phyloP scores from a whole-genome alignment of 1,140 invertebrate genomes.

The Meloidogyne hapla region DNA sequence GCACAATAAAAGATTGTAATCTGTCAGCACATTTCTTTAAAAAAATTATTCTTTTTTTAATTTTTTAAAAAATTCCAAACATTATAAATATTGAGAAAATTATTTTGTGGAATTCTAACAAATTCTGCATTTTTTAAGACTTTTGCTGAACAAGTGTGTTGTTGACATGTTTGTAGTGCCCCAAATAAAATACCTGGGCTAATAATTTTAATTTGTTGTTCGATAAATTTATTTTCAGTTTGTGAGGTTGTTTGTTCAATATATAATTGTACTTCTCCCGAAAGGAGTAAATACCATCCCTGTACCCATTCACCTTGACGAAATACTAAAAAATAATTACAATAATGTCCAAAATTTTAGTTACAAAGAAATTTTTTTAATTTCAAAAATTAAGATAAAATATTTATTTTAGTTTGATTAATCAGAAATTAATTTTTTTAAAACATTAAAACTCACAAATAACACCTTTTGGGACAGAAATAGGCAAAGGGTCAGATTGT shows the following conservation, averaged over 20 bases:
- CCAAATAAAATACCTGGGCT: constrained; percentile 52
- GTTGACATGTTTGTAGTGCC: constrained; percentile 39
- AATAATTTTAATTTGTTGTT: constrained; percentile 32
- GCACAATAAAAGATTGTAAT: constrained; percentile 55
- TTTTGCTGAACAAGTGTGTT: constrained; percentile 57
- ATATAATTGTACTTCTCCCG: constrained; percentile 60
- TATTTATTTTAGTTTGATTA: neutral
- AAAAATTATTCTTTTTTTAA: constrained; percentile 6
- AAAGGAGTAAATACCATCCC: constrained; percentile 57
- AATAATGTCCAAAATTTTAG: too few relatives aligned
- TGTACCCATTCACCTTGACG: constrained; percentile 46
- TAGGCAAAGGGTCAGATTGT: constrained; percentile 47
- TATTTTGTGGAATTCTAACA: constrained; percentile 52
- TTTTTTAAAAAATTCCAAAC: constrained; percentile 37
- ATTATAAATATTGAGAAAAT: constrained; percentile 55
- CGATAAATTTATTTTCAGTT: neutral
- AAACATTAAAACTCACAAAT: constrained; percentile 49
- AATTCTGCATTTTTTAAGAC: constrained; percentile 52
- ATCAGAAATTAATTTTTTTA: neutral
- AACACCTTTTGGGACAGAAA: constrained; percentile 40
- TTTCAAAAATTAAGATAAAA: neutral
- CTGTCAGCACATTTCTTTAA: constrained; percentile 63
- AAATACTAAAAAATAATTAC: constrained; percentile 60
- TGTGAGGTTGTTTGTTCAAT: neutral
- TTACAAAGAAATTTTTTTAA: neutral